These are phyloP conservation scores for Coryphaenoides rupestris DNA, from an alignment of 2,113 vertebrate genomes.

Conservation along the genomic window DNA sequence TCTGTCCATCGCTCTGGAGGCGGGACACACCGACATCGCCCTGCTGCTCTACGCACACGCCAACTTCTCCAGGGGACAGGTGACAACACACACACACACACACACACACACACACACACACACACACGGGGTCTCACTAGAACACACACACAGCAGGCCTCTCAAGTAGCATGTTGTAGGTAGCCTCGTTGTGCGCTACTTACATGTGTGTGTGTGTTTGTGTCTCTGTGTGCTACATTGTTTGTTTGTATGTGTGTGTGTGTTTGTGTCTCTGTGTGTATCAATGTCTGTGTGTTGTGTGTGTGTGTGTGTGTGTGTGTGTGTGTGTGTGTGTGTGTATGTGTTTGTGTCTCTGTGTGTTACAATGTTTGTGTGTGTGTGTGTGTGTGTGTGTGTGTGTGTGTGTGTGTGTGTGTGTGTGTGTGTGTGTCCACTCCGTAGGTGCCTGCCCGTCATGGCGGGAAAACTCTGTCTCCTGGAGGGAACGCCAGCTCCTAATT, in stretches of 20 bases:
- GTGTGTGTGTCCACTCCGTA: constrained; percentile 47
- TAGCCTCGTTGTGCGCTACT: too few species aligned
- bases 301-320: too few species aligned
- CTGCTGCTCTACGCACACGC: constrained; percentile 92
- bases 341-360: too few species aligned
- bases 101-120: too few species aligned
- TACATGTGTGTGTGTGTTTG: too few species aligned
- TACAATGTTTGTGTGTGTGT: too few species aligned
- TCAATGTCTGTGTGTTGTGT: too few species aligned
- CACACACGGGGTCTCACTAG: neutral
- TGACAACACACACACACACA: constrained; percentile 81
- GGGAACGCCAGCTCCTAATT: neutral
- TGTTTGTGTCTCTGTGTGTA: too few species aligned
- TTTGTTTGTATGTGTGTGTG: neutral
- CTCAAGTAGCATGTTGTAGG: too few species aligned
- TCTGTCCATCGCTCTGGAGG: constrained; percentile 92
- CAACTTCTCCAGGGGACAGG: constrained; percentile 87
- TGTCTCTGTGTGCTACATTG: constrained; percentile 2
- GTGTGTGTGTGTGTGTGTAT: too few species aligned
- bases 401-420: constrained; percentile 21
- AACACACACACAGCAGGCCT: neutral
- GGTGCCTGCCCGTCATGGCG: constrained; percentile 74
- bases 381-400: constrained; percentile 6
- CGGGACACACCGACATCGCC: constrained; percentile 92
- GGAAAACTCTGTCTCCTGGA: neutral